Evolutionary conservation across 2,797 vertebrate genomes (phyloP).

Genomic region (Sciaenops ocellatus): DNA sequence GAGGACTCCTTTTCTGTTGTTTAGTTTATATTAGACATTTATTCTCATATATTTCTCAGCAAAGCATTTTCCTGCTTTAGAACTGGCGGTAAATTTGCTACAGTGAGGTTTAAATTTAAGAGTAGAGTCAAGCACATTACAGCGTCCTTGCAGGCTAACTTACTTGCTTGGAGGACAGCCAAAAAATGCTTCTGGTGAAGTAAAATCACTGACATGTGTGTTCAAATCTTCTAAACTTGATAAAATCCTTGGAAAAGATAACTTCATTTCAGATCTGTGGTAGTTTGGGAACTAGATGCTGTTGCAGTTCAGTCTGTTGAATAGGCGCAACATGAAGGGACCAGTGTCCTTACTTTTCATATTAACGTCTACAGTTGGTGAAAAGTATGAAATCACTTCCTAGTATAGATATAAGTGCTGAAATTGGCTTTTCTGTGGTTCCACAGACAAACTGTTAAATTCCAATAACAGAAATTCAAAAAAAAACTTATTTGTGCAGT

Average conservation of each 20-base stretch:
- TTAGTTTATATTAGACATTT: constrained; percentile 7
- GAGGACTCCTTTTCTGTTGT: neutral
- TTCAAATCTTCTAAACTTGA: constrained; percentile 28
- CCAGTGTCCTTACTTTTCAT: constrained; percentile 10
- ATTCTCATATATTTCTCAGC: constrained; percentile 10
- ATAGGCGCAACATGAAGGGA: constrained; percentile 9
- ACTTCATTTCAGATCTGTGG: constrained; percentile 5
- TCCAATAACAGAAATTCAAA: neutral
- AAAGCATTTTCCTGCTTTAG: constrained; percentile 13
- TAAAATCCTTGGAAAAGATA: constrained; percentile 23
- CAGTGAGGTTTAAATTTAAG: constrained; percentile 11
- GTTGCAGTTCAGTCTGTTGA: constrained; percentile 3
- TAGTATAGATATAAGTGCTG: neutral
- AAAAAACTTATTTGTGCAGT: neutral
- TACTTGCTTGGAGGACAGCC: constrained; percentile 10
- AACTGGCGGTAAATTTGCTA: constrained; percentile 10
- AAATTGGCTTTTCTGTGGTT: neutral
- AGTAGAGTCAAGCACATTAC: constrained; percentile 23
- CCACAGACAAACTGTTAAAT: neutral
- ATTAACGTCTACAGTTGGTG: neutral
- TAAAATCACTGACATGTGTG: constrained; percentile 25
- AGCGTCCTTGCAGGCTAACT: constrained; percentile 15
- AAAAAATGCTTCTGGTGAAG: constrained; percentile 12
- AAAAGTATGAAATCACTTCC: neutral
- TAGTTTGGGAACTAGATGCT: constrained; percentile 23